These are phyloP conservation scores for Typhlichthys subterraneus DNA, from an alignment of 2,797 vertebrate genomes.

Conservation along the genomic window DNA sequence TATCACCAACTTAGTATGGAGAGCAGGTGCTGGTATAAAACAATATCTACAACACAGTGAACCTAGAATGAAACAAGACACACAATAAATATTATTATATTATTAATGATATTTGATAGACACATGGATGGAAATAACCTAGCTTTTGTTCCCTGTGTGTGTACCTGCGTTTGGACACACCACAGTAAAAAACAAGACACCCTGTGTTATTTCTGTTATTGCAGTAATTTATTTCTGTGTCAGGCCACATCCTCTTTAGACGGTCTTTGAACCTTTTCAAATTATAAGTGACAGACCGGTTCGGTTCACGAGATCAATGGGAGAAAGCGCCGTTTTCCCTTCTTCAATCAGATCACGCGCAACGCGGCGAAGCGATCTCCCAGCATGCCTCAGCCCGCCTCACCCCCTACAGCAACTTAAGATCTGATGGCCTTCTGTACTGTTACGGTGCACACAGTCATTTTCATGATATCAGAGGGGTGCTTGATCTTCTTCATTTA, in stretches of 20 bases:
- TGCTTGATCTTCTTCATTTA: slow-evolving; percentile 62
- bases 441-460: slow-evolving; percentile 55
- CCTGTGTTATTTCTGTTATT: slow-evolving; percentile 33
- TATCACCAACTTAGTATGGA: too few species aligned
- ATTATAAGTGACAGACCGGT: slow-evolving; percentile 56
- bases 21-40: too few species aligned
- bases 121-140: too few species aligned
- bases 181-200: not conserved
- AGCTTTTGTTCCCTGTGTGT: not conserved
- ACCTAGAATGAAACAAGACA: too few species aligned
- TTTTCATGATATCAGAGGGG: slow-evolving; percentile 62
- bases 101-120: too few species aligned
- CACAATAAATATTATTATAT: too few species aligned
- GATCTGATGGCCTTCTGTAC: slow-evolving; percentile 47
- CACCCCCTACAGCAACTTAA: slow-evolving; percentile 45
- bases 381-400: slow-evolving; percentile 57
- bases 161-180: not conserved
- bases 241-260: slow-evolving; percentile 36
- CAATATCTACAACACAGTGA: too few species aligned
- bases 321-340: slow-evolving; percentile 67
- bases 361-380: slow-evolving; percentile 35
- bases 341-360: slow-evolving; percentile 57
- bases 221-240: slow-evolving; percentile 22
- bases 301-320: slow-evolving; percentile 66
- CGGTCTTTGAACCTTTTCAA: slow-evolving; percentile 57